Evolutionary conservation across 2,113 vertebrate species (phyloP), one percentile per base, ranked within the genome.

Genomic region (Scomber scombrus): DNA sequence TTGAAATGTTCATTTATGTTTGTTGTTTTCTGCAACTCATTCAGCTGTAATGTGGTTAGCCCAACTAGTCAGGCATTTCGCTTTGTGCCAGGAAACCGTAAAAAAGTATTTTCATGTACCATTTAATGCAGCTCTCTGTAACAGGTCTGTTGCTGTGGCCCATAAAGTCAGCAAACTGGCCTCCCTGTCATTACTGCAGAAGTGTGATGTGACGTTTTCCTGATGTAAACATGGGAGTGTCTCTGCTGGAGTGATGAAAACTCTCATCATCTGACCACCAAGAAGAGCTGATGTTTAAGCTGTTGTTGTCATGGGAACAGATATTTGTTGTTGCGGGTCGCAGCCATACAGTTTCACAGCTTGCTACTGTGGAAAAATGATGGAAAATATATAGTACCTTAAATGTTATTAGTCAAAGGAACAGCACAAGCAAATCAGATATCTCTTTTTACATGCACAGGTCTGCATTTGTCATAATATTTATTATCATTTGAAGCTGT

Each of bases 201-300:
- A 4, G 79, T 86, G 85, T 60, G 67, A 73, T 14, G 54, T 89
- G 88, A 91, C 71, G 63, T 90, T 51, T 62, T 51, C 67, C 78
- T 34, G 77, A 79, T 73, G 75, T 87, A 76, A 92, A 91, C 85
- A 89, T 47, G 81, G 84, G 84, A 78, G 88, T 67, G 78, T 78
- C 86, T 55, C 0, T 62, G 71, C 46, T 9, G 18, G 51, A 62
- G 55, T 62, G 86, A 85, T 73, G 81, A 85, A 82, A 90, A 85
- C 65, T 43, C 60, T 78, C 78, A 77, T 81, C 80, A n/a, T 67
- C 71, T 71, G 84, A 79, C 82, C 80, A 74, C 80, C 40, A 12
- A 65, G 66, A 76, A 57, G 46, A 55, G 60, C 57, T 61, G 71
- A 45, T 89, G 88, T 88, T 90, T 85, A 3, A 62, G 54, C 81